phyloP scores from a whole-genome alignment of 2,888 invertebrate genomes.

The Calliscelio sp. region DNA sequence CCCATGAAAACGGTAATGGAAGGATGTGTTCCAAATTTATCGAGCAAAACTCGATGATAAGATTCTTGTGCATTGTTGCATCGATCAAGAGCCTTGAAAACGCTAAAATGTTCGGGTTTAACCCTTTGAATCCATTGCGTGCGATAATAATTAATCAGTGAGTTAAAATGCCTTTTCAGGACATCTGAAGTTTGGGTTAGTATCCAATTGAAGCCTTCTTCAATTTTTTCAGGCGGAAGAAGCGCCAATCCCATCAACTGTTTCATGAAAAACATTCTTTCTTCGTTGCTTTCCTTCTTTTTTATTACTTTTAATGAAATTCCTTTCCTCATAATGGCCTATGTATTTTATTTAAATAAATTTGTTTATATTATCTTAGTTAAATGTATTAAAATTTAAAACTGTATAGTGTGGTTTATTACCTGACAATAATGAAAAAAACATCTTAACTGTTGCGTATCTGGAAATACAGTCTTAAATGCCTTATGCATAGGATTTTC shows the following conservation, averaged over 20 bases:
- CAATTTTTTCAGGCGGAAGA: neutral
- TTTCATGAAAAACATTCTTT: neutral
- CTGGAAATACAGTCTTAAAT: neutral
- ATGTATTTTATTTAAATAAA: neutral
- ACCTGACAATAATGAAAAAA: conserved; percentile 4
- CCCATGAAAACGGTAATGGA: neutral
- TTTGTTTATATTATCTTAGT: too few relatives aligned
- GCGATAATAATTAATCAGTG: neutral
- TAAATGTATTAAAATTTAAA: too few relatives aligned
- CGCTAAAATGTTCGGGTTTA: neutral
- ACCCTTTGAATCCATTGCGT: neutral
- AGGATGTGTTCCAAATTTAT: neutral
- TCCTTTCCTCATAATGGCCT: neutral
- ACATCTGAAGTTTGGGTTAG: neutral
- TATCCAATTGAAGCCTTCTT: neutral
- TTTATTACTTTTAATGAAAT: neutral
- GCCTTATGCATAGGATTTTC: neutral
- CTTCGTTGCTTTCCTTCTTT: neutral
- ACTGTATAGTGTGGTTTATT: neutral
- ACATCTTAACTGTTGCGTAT: neutral
- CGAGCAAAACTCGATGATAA: neutral
- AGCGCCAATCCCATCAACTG: neutral
- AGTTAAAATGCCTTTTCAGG: too few relatives aligned
- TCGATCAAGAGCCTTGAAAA: neutral
- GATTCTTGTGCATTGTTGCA: neutral